Base-by-base conservation (phyloP, 1,140 invertebrate genomes). In the Gryon sp. region DNA sequence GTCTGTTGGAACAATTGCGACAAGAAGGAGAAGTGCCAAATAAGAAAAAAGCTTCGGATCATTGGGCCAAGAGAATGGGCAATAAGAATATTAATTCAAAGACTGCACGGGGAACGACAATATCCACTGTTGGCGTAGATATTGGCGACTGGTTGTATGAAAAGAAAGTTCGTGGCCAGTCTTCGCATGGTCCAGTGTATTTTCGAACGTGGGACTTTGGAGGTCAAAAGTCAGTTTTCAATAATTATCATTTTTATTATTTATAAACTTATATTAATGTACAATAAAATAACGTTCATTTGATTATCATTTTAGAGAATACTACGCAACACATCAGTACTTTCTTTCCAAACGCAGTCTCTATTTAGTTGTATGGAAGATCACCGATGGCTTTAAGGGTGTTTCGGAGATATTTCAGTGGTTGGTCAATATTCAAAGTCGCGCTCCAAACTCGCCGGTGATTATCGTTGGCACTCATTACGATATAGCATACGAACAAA, bases 131-230 rank as follows among this genome's bases (percentile, higher is more conserved):
- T 45, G 97, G 97, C 2, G 98, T 99, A 8, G 98, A 99, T 84
- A 98, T 99, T 60, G 95, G 96, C 48, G 96, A 97, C 81, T 99
- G 95, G 97, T 90, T 95, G 5, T 98, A 95, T 86, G 97, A 98
- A 83, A 96, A 96, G 80, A 93, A 94, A 90, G 86, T 90, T 1
- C 82, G 92, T 15, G 90, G 90, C 1, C 91, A 93, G 28, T 93
- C 93, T 6, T 92, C 92, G 0, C 92, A 95, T 70, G 97, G 97
- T 0, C 93, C 96, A 0, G 94, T 99, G 36, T 94, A 96, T n/a
- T 99, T 99, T 89, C 90, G 97, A 55, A 99, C 98, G 0, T 99
- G 98, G 98, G 98, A 99, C 88, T 99, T 99, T 90, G 98, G 97
- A n/a, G 98, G 98, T 0, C 97, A 99, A 89, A 93, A 57, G 75